A percentile compares a stretch with the other conserved stretches of the same genome.
Conservation (phyloP, 2,113 vertebrate species). For the Daubentonia madagascariensis region DNA sequence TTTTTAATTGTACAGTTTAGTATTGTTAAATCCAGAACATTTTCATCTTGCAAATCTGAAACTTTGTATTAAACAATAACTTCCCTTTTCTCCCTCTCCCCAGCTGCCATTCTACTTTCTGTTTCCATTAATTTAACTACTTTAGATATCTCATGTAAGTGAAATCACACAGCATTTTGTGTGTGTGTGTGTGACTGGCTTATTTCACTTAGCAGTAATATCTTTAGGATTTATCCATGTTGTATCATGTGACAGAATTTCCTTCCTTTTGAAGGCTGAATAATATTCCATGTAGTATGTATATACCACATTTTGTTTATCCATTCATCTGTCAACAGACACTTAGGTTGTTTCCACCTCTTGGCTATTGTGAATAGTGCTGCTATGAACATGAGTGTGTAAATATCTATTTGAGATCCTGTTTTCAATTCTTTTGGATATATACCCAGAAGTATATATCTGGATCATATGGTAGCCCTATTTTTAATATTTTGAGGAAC, state of each 20-base stretch:
- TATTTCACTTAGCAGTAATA: background rate
- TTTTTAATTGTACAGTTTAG: background rate
- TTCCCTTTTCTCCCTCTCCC: background rate
- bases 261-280: background rate
- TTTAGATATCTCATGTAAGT: background rate
- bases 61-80: background rate
- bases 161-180: background rate
- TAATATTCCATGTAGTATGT: background rate
- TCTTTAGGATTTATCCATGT: background rate
- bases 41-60: background rate
- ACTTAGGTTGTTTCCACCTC: background rate
- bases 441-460: background rate
- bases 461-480: background rate
- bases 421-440: background rate
- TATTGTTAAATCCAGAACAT: background rate
- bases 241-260: background rate
- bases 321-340: background rate
- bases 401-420: background rate
- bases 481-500: background rate
- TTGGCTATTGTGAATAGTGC: background rate
- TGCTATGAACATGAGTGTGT: background rate
- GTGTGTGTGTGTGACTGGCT: background rate
- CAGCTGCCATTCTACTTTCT: background rate
- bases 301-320: background rate
- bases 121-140: background rate